Percentiles rank a stretch among this genome's conserved stretches.
Evolutionary conservation across 1,140 invertebrate species (phyloP).

Genomic region (Elymnias hypermnestra): DNA sequence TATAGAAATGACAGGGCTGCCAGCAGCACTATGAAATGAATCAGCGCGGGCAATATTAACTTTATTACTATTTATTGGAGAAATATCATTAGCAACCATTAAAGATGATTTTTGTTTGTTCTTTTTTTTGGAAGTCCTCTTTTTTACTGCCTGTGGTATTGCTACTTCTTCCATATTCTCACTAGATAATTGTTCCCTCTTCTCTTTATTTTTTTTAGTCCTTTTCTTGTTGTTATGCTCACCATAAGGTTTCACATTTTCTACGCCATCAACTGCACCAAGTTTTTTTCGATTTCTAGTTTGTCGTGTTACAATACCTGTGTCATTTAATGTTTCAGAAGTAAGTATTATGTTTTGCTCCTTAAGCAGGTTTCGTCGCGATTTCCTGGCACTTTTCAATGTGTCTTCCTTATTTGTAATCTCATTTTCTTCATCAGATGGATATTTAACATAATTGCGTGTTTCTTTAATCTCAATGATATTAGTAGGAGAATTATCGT

Average conservation of each 20-base stretch:
- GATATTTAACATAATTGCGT: conserved; percentile 45
- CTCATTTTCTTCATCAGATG: conserved; percentile 33
- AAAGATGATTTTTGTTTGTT: conserved; percentile 27
- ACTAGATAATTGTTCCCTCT: conserved; percentile 1
- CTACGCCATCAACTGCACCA: conserved; percentile 7
- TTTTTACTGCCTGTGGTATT: conserved; percentile 18
- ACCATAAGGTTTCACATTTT: conserved; percentile 15
- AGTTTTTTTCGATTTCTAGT: conserved; percentile 31
- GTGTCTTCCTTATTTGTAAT: conserved; percentile 8
- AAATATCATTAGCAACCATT: no score
- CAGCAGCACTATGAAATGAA: conserved; percentile 58
- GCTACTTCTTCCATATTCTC: conserved; percentile 12
- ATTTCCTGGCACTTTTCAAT: conserved; percentile 14
- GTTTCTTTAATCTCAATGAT: conserved; percentile 27
- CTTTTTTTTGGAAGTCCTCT: conserved; percentile 39
- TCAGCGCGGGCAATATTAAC: conserved; percentile 47
- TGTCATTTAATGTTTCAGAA: conserved; percentile 18
- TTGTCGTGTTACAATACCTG: conserved; percentile 18
- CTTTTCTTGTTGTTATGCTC: conserved; percentile 24
- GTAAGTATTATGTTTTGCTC: conserved; percentile 33
- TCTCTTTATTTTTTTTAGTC: conserved; percentile 39
- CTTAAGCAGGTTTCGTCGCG: conserved; percentile 41
- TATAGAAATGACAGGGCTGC: conserved; percentile 47
- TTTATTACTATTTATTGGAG: conserved; percentile 5
- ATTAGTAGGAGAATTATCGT: conserved; percentile 24